Conservation (phyloP, 2,113 vertebrate species). For the Crotalus helleri region DNA sequence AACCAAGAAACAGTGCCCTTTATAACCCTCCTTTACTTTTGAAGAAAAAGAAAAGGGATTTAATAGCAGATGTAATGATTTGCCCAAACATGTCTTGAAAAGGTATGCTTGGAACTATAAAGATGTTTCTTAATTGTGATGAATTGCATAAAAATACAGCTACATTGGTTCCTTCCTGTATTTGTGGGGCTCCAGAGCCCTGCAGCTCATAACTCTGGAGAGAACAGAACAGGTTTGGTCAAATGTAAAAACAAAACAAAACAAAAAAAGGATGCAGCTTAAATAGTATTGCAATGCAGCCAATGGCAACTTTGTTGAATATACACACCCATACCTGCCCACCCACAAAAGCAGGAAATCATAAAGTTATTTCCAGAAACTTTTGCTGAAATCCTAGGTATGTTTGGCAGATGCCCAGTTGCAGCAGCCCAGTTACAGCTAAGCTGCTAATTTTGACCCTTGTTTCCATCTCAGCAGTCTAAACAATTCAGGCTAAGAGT, state of each 20-base stretch:
- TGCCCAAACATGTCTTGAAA: constrained; percentile 12
- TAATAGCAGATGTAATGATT: neutral
- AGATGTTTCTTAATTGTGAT: constrained; percentile 6
- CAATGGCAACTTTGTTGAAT: neutral
- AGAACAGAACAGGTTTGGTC: neutral
- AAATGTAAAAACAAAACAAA: neutral
- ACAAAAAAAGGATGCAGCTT: neutral
- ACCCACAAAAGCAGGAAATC: neutral
- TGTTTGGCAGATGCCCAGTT: neutral
- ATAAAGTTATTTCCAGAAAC: neutral
- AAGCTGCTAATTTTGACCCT: neutral
- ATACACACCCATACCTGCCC: neutral
- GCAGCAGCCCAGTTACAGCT: neutral
- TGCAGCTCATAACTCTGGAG: neutral
- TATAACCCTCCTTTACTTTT: neutral
- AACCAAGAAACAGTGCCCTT: neutral
- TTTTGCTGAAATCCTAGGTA: neutral
- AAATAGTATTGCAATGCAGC: neutral
- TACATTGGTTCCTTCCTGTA: constrained; percentile 12
- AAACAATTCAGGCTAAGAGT: neutral
- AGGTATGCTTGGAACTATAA: constrained; percentile 13
- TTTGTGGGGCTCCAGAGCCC: neutral
- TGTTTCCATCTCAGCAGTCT: neutral
- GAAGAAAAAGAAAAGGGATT: neutral
- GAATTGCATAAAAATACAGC: constrained; percentile 7